These are phyloP conservation scores for Dasyurus viverrinus DNA, from an alignment of 2,113 vertebrate species.

Conservation along the genomic window DNA sequence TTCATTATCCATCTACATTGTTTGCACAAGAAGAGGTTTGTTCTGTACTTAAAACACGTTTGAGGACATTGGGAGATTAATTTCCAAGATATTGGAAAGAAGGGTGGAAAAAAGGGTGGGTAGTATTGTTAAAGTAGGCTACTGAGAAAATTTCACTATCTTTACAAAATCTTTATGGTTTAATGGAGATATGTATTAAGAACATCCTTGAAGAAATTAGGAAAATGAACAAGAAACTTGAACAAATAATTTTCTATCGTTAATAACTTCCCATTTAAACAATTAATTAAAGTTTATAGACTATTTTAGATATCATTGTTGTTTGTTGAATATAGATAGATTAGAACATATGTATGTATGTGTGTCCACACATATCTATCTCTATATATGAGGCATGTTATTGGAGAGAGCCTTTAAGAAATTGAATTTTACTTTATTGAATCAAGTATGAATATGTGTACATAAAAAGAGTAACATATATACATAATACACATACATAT, in stretches of 20 bases:
- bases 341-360: background rate
- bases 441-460: background rate
- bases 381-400: background rate
- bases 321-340: background rate
- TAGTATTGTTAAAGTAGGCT: background rate
- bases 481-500: background rate
- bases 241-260: background rate
- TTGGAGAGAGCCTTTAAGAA: background rate
- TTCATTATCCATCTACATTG: background rate
- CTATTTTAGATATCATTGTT: background rate
- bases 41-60: background rate
- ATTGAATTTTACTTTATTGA: background rate
- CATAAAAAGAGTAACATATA: background rate
- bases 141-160: background rate
- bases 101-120: background rate
- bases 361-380: no score
- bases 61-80: background rate
- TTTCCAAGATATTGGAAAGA: background rate
- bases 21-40: background rate
- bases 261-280: background rate
- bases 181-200: background rate
- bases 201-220: background rate
- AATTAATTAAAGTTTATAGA: background rate
- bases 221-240: background rate
- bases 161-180: background rate